These are phyloP conservation scores for Hippoglossus stenolepis DNA, from an alignment of 2,113 vertebrate genomes.

Conservation along the genomic window DNA sequence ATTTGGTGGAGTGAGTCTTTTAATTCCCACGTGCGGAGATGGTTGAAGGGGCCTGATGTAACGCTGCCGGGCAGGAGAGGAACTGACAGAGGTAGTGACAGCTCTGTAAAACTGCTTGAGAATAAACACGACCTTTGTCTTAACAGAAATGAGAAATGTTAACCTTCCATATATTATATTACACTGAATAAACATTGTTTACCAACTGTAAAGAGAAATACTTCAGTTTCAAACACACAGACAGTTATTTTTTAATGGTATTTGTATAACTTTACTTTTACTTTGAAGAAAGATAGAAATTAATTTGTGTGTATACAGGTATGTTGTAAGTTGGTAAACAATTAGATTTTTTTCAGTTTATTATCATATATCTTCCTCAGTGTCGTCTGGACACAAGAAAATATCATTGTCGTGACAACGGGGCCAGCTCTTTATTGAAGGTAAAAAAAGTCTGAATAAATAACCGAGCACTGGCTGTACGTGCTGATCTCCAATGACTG, in stretches of 20 bases:
- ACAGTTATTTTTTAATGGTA: too few species aligned
- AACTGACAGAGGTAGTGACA: not conserved
- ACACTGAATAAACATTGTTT: not conserved
- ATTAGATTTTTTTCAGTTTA: too few species aligned
- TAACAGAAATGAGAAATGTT: not conserved
- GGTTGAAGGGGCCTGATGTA: not conserved
- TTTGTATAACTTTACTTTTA: too few species aligned
- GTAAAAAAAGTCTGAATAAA: constrained; percentile 20
- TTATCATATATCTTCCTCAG: not conserved
- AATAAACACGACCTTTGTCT: constrained; percentile 31
- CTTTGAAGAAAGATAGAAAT: too few species aligned
- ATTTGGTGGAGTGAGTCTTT: not conserved
- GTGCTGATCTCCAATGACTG: not conserved
- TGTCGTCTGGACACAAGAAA: not conserved
- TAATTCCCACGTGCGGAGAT: not conserved
- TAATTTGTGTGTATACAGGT: too few species aligned
- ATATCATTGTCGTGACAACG: not conserved
- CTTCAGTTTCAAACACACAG: too few species aligned
- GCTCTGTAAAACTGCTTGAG: constrained; percentile 7
- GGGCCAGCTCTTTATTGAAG: not conserved
- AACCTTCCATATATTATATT: not conserved
- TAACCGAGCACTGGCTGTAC: not conserved
- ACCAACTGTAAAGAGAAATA: too few species aligned
- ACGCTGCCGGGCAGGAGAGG: not conserved
- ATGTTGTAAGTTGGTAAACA: too few species aligned